Base-by-base conservation (phyloP, 2,113 vertebrate genomes). In the Poeciliopsis turrubarensis region DNA sequence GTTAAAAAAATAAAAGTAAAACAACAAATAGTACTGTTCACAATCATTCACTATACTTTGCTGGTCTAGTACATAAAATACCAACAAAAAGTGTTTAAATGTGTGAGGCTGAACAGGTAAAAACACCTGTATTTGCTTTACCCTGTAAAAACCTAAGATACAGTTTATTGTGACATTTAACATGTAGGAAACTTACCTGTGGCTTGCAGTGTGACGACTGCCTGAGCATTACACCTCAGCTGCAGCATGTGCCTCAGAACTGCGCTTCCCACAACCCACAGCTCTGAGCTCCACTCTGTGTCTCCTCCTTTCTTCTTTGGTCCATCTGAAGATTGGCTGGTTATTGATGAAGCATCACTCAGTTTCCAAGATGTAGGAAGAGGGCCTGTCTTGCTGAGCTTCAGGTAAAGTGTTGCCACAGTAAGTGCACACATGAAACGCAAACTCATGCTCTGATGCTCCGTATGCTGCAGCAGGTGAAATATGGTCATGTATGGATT, bases 201-300 rank as follows among this genome's bases (percentile, higher is more conserved):
- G 0, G 96, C 94, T 54, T 92, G 94, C 65, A 97, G 82, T 6
- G 77, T 63, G 13, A 92, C 89, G 79, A 99, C 83, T 0, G 97
- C 97, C 89, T 99, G 97, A 3, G 96, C 95, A 0, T 99, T 99
- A 72, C 97, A 98, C 4, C 94, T 94, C 10, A 99, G 94, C 89
- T 99, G 97, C 72, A 99, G 80, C 81, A 97, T 1, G 31, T 99
- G 98, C 61, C 94, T 96, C 83, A 99, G 91, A 90, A 95, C 94
- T 0, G 94, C 94, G 86, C 94, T 93, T 89, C 96, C 97, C 88
- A 97, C 76, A 29, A 91, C 34, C 78, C 82, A 89, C 81, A 90
- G 73, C 77, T 94, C 93, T 4, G 87, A 72, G 72, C 72, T 85
- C 83, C 84, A 73, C 0, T 63, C 80, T 26, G 47, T 1, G 0